Evolutionary conservation across 2,888 invertebrate genomes (phyloP), one percentile per base, ranked within the genome.

Genomic region (Orchestes rusci): DNA sequence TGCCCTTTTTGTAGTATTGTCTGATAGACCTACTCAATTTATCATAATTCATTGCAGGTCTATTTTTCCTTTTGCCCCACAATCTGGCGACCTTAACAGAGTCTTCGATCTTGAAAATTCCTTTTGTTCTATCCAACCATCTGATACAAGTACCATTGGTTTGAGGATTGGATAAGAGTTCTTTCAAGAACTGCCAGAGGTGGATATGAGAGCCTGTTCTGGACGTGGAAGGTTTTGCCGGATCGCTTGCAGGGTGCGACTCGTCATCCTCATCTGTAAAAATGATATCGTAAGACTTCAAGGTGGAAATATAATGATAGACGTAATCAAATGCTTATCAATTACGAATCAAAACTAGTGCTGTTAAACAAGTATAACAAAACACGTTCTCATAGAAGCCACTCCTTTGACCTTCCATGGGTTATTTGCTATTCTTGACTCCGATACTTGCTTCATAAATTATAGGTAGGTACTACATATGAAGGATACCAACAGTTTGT

Each of bases 21-120:
- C 99, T 75, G 64, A 99, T 94, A 57, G 95, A 96, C 43, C 99
- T 80, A 53, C 94, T 95, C 36, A 99, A 73, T 69, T 99, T 99
- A 74, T 99, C 99, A 73, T 99, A 99, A 75, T 99, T 99, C 97
- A 99, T 99, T 18, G 95, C 95, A 0, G 96, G 95, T 7, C 97
- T 78, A 73, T 99, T 97, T 72, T 99, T 99, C 54, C 97, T 78
- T 61, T 90, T 86, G 50, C 99, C 99, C 99, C 99, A 99, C 41
- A 95, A 78, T 57, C 88, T 79, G n/a, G 99, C 97, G 39, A 99
- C 95, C 56, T 90, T 81, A 18, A 94, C 91, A 8, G 95, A 95
- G 71, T 99, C 96, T 70, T 99, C 97, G 66, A 99, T 99, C 74
- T 97, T 99, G 76, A 99, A 99, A 31, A 97, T 87, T 45, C 95